These are phyloP conservation scores for Apodemus agrarius DNA, from an alignment of 2,797 vertebrate genomes.

Conservation along the genomic window DNA sequence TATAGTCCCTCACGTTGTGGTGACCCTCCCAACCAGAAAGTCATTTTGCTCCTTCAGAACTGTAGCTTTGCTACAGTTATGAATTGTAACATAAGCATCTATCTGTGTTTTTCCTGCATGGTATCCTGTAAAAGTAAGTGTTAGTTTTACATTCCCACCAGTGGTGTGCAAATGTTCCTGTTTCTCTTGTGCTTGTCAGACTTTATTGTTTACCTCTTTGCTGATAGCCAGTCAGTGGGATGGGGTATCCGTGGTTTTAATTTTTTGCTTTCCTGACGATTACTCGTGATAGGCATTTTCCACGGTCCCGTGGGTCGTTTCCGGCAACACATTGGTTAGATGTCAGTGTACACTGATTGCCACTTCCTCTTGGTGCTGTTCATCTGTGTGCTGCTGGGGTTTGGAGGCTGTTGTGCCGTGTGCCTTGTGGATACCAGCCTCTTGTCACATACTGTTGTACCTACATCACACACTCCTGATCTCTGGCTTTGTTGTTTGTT, in stretches of 20 bases:
- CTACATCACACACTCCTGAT: background rate
- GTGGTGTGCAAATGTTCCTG: rapidly evolving
- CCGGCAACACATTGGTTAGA: background rate
- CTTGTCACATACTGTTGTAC: background rate
- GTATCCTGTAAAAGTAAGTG: background rate
- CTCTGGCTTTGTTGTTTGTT: background rate
- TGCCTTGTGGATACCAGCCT: background rate
- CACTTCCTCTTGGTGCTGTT: background rate
- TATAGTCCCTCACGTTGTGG: background rate
- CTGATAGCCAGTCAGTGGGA: background rate
- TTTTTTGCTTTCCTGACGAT: background rate
- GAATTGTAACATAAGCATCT: background rate
- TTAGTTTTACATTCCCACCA: background rate
- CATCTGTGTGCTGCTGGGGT: background rate
- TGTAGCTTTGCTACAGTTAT: background rate
- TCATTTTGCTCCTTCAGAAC: background rate
- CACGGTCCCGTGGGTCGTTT: background rate
- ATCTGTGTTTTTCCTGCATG: background rate
- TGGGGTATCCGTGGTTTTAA: background rate
- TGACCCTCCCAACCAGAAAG: background rate
- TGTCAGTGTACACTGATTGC: background rate
- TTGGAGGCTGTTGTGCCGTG: background rate
- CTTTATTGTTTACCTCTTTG: background rate
- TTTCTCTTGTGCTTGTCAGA: background rate
- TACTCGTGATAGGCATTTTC: background rate